These are phyloP conservation scores for Altica lythri DNA, from an alignment of 2,888 invertebrate species.

Conservation along the genomic window DNA sequence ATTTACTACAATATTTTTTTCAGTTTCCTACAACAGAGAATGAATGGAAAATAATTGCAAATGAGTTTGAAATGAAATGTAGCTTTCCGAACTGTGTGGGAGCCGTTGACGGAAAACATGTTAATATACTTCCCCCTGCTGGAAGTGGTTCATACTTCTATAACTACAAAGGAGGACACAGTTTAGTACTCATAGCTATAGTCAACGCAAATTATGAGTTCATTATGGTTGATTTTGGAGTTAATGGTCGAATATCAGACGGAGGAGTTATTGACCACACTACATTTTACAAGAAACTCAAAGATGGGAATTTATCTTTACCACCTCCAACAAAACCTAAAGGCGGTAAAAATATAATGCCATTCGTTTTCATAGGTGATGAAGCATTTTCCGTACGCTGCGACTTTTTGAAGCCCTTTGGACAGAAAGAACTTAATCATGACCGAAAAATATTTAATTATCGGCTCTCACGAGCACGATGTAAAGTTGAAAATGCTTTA, in stretches of 20 bases:
- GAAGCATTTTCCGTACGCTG: slow-evolving; percentile 37
- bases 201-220: slow-evolving; percentile 39
- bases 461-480: slow-evolving; percentile 36
- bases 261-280: slow-evolving; percentile 38
- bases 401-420: too few relatives aligned
- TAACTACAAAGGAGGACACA: slow-evolving; percentile 41
- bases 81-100: slow-evolving; percentile 40
- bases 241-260: slow-evolving; percentile 39
- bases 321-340: slow-evolving; percentile 15
- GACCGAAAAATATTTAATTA: slow-evolving; percentile 37
- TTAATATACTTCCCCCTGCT: slow-evolving; percentile 33
- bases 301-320: slow-evolving; percentile 16
- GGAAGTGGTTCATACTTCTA: slow-evolving; percentile 42
- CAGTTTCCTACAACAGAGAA: slow-evolving; percentile 12
- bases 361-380: slow-evolving; percentile 36
- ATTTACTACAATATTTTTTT: slow-evolving; percentile 12
- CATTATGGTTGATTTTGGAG: slow-evolving; percentile 36
- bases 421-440: too few relatives aligned
- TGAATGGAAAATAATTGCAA: slow-evolving; percentile 19
- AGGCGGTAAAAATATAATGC: neutral
- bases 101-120: slow-evolving; percentile 41
- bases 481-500: slow-evolving; percentile 40
- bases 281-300: slow-evolving; percentile 32
- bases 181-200: slow-evolving; percentile 34
- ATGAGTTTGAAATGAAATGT: slow-evolving; percentile 36